Base-by-base conservation (phyloP, 2,888 invertebrate species). In the Cephus pygmeus region DNA sequence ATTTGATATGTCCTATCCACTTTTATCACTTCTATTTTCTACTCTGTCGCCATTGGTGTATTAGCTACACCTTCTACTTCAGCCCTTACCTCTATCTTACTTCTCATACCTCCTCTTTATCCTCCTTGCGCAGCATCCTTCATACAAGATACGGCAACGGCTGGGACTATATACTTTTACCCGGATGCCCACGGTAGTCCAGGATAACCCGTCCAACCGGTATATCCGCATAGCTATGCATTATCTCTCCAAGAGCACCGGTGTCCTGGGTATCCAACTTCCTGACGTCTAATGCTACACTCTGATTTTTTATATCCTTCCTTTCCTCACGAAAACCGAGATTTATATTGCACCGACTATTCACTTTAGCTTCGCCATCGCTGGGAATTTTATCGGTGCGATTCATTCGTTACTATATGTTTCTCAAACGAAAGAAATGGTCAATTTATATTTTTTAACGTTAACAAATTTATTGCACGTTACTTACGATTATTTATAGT, bases 1-100 rank as follows among this genome's bases (percentile, higher is more conserved):
- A 84, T 83, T 84, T 79, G 82, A 84, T 84, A 83, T 78, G 79
- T 84, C 82, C 79, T 79, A 23, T 56, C 23, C 56, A 23, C 56
- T 15, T 56, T 23, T 23, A 56, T 23, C 56, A 23, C 56, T 56
- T 23, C 9, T 4, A 56, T 56, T 56, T 9, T 23, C 56, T 23
- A 56, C 56, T 23, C 56, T 23, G 56, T 9, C 23, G 56, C 56
- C 56, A 9, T 56, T 23, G 56, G 56, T 23, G 23, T 56, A 56
- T 56, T 56, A 56, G 23, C 56, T 15, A 40, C 40, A 40, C 40
- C 15, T 56, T 56, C 56, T 56, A 56, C 23, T 56, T 23, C 56
- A 23, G 6, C 56, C 23, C 56, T 56, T 23, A 56, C 9, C 23
- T 23, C 56, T 6, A 2, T 56, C 56, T 23, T 56, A 56, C 23